phyloP scores from a whole-genome alignment of 2,113 vertebrate genomes.

The Plecturocebus donacophilus region DNA sequence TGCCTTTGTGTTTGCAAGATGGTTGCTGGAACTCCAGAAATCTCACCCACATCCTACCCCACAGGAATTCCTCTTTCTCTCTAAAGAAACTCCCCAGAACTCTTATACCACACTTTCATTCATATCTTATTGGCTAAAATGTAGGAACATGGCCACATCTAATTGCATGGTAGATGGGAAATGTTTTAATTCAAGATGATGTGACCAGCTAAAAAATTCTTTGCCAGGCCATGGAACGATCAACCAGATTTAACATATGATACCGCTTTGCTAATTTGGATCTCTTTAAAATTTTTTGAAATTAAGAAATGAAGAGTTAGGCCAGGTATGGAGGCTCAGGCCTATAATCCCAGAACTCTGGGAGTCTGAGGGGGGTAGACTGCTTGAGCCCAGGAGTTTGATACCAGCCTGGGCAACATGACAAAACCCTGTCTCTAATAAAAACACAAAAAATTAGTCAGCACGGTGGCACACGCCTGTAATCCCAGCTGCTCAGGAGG shows the following conservation, averaged over 20 bases:
- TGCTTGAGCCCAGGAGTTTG: too few species aligned
- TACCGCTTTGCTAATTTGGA: background rate
- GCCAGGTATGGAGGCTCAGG: too few species aligned
- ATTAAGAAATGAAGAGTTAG: background rate
- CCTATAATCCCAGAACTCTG: too few species aligned
- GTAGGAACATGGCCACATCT: background rate
- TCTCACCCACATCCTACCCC: background rate
- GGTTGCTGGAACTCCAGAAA: background rate
- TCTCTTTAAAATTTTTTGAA: background rate
- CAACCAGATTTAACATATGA: background rate
- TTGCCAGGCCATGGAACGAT: background rate
- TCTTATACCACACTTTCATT: background rate
- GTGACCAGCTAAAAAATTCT: background rate
- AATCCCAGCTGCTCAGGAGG: too few species aligned
- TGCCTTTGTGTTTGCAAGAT: background rate
- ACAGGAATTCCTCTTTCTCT: background rate
- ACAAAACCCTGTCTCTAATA: too few species aligned
- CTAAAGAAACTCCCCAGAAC: background rate
- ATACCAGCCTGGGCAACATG: too few species aligned
- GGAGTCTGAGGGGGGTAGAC: too few species aligned
- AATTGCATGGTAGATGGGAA: background rate
- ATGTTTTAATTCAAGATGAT: background rate
- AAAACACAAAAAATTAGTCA: too few species aligned
- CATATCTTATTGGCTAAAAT: background rate
- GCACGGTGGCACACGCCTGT: too few species aligned